Base-by-base conservation (phyloP, 2,113 vertebrate genomes). In the Pomatostomus ruficeps region DNA sequence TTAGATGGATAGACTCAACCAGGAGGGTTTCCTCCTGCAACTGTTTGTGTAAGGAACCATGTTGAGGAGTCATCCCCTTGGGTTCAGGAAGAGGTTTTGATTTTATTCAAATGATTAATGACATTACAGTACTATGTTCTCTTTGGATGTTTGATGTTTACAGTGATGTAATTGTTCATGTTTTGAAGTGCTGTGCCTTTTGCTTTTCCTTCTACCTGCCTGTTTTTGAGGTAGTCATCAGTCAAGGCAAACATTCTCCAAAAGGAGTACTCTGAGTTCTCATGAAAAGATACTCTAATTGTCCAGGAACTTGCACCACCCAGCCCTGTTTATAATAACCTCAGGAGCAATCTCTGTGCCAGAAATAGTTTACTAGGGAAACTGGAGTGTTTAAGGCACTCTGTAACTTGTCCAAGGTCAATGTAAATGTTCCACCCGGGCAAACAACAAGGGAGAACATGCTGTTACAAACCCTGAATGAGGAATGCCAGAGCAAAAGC, bases 291-390 rank as follows among this genome's bases (percentile, higher is more conserved):
- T 58, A 51, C 18, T 71, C 43, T 74, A 79, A 71, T 85, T 85
- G 52, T 78, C 42, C 54, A 85, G 46, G 63, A 38, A 77, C 73
- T 88, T 66, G 66, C 36, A 67, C 46, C 77, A 87, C 81, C 61
- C 79, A 91, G 13, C 36, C 73, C 76, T 92, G 84, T 94, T 95
- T 81, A 74, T 79, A 86, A 72, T 42, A 91, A 93, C 28, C 62
- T 80, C 70, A 65, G 52, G 42, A 85, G 59, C 52, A 93, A 71
- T 31, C 46, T 94, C 52, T 38, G 40, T 67, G 31, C 55, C 91
- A 83, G 48, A 94, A 91, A 88, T 74, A 83, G 74, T 91, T 95
- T 93, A 74, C 59, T 62, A 71, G 85, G 43, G 68, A 90, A 95
- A 95, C 59, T 91, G 75, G 12, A 90, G 59, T 73, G 24, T 80